These are phyloP conservation scores for Pycnomerus fuliginosus DNA, from an alignment of 2,888 invertebrate genomes.

Conservation along the genomic window DNA sequence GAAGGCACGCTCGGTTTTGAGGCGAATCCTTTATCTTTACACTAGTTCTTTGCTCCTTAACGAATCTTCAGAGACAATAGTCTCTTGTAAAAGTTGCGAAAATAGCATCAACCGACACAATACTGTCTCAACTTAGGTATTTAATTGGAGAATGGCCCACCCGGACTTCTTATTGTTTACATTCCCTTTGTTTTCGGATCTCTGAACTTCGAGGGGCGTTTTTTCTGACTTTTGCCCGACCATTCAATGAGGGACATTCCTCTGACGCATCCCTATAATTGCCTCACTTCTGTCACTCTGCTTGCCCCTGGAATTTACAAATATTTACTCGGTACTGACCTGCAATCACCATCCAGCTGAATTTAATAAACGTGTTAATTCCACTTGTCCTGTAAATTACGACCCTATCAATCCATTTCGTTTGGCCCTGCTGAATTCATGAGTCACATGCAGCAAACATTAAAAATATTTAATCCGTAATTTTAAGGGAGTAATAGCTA, in stretches of 20 bases:
- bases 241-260: slow-evolving; percentile 11
- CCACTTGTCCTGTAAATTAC: too few relatives aligned
- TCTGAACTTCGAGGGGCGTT: slow-evolving; percentile 35
- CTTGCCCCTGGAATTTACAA: slow-evolving; percentile 18
- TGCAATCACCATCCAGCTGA: background rate
- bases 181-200: slow-evolving; percentile 44
- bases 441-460: too few relatives aligned
- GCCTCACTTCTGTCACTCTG: slow-evolving; percentile 19
- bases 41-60: slow-evolving; percentile 36
- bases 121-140: slow-evolving; percentile 41
- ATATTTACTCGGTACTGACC: slow-evolving; percentile 20
- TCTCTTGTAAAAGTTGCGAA: slow-evolving; percentile 39
- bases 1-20: slow-evolving; percentile 19
- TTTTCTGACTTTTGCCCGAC: slow-evolving; percentile 16
- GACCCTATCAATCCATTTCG: too few relatives aligned
- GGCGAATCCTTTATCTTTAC: slow-evolving; percentile 35
- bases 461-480: too few relatives aligned
- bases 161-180: slow-evolving; percentile 47
- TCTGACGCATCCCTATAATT: slow-evolving; percentile 6
- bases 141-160: slow-evolving; percentile 45
- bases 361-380: slow-evolving; percentile 18
- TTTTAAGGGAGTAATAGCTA: too few relatives aligned
- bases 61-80: slow-evolving; percentile 39
- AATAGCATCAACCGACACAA: slow-evolving; percentile 35
- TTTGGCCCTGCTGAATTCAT: too few relatives aligned